These are phyloP conservation scores for Picathartes gymnocephalus DNA, from an alignment of 2,113 vertebrate species.

Conservation along the genomic window DNA sequence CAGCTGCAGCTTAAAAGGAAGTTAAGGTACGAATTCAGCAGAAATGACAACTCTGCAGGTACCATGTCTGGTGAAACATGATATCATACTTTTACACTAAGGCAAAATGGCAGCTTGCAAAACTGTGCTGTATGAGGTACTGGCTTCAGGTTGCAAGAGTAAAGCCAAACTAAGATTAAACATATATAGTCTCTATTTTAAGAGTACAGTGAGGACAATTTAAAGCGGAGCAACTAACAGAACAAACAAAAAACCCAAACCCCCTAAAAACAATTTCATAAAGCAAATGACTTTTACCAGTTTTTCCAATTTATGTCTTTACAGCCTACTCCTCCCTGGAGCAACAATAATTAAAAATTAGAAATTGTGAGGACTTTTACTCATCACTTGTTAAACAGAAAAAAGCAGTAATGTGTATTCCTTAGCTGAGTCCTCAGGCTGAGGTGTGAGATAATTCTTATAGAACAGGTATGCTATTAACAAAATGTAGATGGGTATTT, in stretches of 20 bases:
- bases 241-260: not conserved
- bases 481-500: not conserved
- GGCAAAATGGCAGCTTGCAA: not conserved
- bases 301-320: slow-evolving; percentile 42
- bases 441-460: not conserved
- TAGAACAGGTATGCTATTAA: not conserved
- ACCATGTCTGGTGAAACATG: not conserved
- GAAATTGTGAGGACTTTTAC: not conserved
- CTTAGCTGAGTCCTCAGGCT: not conserved
- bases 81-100: not conserved
- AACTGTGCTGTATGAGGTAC: not conserved
- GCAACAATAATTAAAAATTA: not conserved
- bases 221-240: not conserved
- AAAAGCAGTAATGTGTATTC: not conserved
- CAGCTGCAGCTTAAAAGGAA: slow-evolving; percentile 19
- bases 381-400: slow-evolving; percentile 25
- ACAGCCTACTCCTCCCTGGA: not conserved
- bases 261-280: not conserved
- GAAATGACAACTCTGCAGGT: not conserved
- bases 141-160: not conserved
- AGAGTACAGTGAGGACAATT: not conserved
- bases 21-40: not conserved
- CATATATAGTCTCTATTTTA: not conserved
- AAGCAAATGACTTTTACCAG: not conserved
- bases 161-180: slow-evolving; percentile 24